Evolutionary conservation across 2,797 vertebrate genomes (phyloP).

Genomic region (Artibeus lituratus): DNA sequence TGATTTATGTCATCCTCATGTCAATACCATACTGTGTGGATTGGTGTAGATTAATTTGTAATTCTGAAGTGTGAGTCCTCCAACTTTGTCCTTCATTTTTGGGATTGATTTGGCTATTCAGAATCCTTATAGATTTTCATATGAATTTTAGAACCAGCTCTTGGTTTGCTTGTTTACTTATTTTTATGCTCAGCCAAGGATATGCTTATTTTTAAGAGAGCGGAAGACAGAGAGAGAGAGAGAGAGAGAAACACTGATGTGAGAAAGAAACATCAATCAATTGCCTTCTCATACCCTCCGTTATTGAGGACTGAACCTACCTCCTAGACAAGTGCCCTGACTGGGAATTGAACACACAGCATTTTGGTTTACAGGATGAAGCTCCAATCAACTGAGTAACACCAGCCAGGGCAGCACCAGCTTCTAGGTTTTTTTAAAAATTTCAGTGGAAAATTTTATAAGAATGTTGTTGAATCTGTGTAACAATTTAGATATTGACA

Average conservation of each 20-base stretch:
- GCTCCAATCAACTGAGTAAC: background rate
- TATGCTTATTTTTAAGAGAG: background rate
- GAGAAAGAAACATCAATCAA: background rate
- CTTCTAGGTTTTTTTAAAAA: background rate
- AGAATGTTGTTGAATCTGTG: background rate
- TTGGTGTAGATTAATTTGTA: background rate
- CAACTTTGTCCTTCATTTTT: background rate
- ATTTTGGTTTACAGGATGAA: background rate
- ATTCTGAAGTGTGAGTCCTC: background rate
- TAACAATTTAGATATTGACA: background rate
- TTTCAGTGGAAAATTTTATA: background rate
- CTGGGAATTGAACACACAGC: background rate
- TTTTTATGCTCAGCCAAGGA: background rate
- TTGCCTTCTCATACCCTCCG: background rate
- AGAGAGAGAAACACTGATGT: no score
- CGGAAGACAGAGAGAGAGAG: no score
- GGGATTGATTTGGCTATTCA: background rate
- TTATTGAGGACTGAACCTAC: background rate
- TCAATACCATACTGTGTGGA: background rate
- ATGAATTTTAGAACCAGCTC: background rate
- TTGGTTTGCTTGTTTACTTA: background rate
- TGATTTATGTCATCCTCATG: background rate
- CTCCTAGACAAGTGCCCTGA: background rate
- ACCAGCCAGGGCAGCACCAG: background rate
- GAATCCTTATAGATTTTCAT: background rate